Evolutionary conservation across 92 coral and sea anemone genomes (phyloP).

Genomic region (Pocillopora meandrina): DNA sequence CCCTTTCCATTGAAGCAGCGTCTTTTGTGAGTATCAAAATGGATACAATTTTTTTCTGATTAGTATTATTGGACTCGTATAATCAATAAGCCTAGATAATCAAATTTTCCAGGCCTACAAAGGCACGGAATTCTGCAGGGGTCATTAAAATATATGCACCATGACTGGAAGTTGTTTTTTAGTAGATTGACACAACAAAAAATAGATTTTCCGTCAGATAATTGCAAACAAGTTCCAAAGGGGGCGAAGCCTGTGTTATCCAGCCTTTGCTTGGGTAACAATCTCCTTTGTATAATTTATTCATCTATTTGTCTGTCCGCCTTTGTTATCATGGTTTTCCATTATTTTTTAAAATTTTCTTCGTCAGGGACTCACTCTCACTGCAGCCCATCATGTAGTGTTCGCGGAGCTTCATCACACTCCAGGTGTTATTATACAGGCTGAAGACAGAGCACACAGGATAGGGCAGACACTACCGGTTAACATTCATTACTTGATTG

Average conservation of each 20-base stretch:
- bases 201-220: too few relatives aligned
- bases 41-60: neutral
- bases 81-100: neutral
- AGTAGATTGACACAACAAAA: too few relatives aligned
- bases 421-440: constrained; percentile 95
- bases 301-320: too few relatives aligned
- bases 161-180: too few relatives aligned
- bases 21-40: constrained; percentile 78
- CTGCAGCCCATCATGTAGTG: constrained; percentile 99
- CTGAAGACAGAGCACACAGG: constrained; percentile 96
- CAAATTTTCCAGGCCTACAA: too few relatives aligned
- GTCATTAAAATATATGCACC: too few relatives aligned
- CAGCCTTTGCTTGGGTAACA: too few relatives aligned
- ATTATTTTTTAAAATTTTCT: neutral
- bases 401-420: constrained; percentile 93
- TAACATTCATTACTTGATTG: constrained; percentile 90
- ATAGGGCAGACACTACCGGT: constrained; percentile 94
- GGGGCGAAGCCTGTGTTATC: too few relatives aligned
- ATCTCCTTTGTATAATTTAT: too few relatives aligned
- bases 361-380: constrained; percentile 86
- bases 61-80: neutral
- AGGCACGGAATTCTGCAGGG: too few relatives aligned
- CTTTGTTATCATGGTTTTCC: too few relatives aligned
- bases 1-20: constrained; percentile 89
- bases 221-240: too few relatives aligned